Conservation (phyloP, 1,140 invertebrate species). For the Diploscapter pachys region DNA sequence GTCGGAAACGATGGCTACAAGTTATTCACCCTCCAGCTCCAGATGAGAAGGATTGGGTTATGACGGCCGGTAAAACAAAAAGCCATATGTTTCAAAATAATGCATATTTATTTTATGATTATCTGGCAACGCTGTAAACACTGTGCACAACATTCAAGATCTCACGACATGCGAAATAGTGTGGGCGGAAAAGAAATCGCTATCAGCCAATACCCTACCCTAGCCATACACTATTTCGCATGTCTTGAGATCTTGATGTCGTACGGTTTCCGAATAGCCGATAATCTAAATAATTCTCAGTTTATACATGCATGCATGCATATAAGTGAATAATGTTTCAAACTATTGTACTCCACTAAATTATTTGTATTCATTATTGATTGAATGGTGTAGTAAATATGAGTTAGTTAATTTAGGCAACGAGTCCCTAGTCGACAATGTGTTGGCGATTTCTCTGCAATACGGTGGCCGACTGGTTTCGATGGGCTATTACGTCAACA, state of each 20-base stretch:
- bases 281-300: not conserved
- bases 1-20: constrained; percentile 18
- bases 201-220: too few relatives aligned
- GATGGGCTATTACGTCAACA: constrained; percentile 50
- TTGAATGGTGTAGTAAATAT: too few relatives aligned
- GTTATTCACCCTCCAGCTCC: constrained; percentile 50
- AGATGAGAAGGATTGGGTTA: constrained; percentile 53
- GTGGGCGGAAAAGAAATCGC: too few relatives aligned
- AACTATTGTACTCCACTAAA: not conserved
- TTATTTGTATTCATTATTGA: too few relatives aligned
- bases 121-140: too few relatives aligned
- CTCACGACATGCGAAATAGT: too few relatives aligned
- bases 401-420: constrained; percentile 17
- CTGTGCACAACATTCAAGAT: too few relatives aligned
- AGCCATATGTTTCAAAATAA: too few relatives aligned
- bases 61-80: constrained; percentile 36
- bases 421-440: constrained; percentile 49
- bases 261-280: not conserved
- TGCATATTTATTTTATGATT: too few relatives aligned
- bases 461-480: constrained; percentile 53
- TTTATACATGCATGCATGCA: not conserved
- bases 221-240: too few relatives aligned
- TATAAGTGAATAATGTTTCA: not conserved
- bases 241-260: too few relatives aligned
- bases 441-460: constrained; percentile 42